phyloP scores from a whole-genome alignment of 2,888 invertebrate genomes.

The Amblyteles armatorius region DNA sequence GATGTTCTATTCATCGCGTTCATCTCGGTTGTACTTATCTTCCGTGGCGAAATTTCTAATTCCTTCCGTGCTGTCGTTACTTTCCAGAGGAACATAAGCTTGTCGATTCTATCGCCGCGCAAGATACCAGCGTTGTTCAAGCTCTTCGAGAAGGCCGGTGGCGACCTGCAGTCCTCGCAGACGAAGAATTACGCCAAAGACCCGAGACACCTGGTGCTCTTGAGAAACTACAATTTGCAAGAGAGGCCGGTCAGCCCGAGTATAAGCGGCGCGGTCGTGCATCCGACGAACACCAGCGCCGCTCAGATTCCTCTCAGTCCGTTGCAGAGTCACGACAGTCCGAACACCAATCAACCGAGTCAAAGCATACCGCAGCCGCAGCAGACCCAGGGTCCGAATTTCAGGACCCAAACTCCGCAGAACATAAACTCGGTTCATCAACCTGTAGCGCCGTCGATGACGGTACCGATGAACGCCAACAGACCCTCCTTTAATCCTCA shows the following conservation, averaged over 20 bases:
- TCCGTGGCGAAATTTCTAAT: too few relatives aligned
- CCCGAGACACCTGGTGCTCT: conserved; percentile 91
- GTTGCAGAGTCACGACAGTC: conserved; percentile 86
- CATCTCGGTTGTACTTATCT: not conserved
- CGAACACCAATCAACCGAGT: conserved; percentile 84
- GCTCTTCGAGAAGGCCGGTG: conserved; percentile 95
- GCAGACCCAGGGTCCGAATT: conserved; percentile 83
- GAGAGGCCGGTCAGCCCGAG: conserved; percentile 90
- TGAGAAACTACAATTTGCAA: conserved; percentile 85
- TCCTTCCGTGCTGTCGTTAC: conserved; percentile 34
- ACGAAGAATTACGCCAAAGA: conserved; percentile 97
- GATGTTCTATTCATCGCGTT: not conserved
- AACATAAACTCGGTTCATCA: conserved; percentile 81
- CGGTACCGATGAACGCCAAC: conserved; percentile 79
- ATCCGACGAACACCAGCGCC: conserved; percentile 77
- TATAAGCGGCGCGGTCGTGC: conserved; percentile 85
- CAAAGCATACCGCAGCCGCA: conserved; percentile 80
- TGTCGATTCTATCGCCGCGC: conserved; percentile 95
- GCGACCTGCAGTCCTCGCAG: conserved; percentile 91
- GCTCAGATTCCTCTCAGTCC: conserved; percentile 86
- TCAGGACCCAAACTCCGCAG: conserved; percentile 81
- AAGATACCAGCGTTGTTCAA: conserved; percentile 94
- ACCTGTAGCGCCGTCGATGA: conserved; percentile 76
- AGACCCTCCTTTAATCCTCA: conserved; percentile 82
- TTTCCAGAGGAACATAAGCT: conserved; percentile 90